Percentiles rank a stretch among this genome's conserved stretches.
Evolutionary conservation across 2,113 vertebrate species (phyloP).

Genomic region (Diadophis punctatus): DNA sequence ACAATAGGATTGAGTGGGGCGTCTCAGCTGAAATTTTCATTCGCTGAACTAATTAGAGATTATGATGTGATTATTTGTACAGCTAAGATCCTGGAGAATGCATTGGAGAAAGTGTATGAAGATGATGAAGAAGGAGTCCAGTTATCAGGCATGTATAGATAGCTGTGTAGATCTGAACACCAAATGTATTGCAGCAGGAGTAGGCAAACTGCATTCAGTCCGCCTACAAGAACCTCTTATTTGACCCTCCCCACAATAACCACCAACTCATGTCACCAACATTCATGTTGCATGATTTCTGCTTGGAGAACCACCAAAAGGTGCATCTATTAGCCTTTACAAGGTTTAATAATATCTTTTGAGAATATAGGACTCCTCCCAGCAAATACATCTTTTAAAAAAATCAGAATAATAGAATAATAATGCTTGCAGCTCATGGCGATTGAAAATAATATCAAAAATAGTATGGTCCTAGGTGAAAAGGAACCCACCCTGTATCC

Average conservation of each 20-base stretch:
- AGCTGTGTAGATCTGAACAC: not conserved
- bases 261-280: not conserved
- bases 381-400: not conserved
- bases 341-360: not conserved
- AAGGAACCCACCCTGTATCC: not conserved
- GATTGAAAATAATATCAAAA: not conserved
- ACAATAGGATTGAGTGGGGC: constrained; percentile 87
- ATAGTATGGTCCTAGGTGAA: not conserved
- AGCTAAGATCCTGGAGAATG: constrained; percentile 96
- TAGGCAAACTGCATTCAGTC: not conserved
- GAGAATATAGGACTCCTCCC: not conserved
- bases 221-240: not conserved
- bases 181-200: not conserved
- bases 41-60: constrained; percentile 79
- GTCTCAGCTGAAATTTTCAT: constrained; percentile 89
- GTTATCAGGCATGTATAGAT: constrained; percentile 75
- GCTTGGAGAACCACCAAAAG: not conserved
- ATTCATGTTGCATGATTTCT: not conserved
- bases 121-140: constrained; percentile 81
- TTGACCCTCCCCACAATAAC: not conserved
- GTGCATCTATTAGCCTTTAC: not conserved
- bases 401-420: not conserved
- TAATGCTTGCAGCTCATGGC: not conserved
- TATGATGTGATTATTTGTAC: constrained; percentile 91
- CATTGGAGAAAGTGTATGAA: constrained; percentile 69